phyloP scores from a whole-genome alignment of 2,888 invertebrate species.

The Parapristionchus giblindavisi region DNA sequence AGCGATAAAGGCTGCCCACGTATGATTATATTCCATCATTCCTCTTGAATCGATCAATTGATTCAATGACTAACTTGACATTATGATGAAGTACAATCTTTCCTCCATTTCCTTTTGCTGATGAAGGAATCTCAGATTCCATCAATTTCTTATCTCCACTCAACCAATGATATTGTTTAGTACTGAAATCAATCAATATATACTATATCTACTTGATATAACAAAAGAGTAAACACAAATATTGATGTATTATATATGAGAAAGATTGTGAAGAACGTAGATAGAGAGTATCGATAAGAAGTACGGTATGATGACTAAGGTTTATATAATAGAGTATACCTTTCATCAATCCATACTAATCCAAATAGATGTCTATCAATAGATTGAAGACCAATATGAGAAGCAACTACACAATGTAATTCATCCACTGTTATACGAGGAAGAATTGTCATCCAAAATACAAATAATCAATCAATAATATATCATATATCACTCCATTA shows the following conservation, averaged over 20 bases:
- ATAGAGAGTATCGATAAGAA: no score
- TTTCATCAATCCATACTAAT: slow-evolving; percentile 28
- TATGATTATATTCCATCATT: no score
- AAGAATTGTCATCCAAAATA: slow-evolving; percentile 26
- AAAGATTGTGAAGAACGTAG: no score
- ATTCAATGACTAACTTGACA: slow-evolving; percentile 24
- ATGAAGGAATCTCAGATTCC: slow-evolving; percentile 25
- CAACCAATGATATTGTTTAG: slow-evolving; percentile 33
- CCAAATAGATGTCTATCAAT: slow-evolving; percentile 10
- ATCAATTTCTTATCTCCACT: slow-evolving; percentile 27
- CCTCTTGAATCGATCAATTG: no score
- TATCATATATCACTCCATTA: no score
- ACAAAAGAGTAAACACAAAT: no score
- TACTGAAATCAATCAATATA: background rate
- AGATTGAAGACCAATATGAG: background rate
- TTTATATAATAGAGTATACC: no score
- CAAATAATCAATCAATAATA: background rate
- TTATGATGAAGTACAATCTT: slow-evolving; percentile 17
- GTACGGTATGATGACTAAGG: no score
- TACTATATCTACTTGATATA: no score
- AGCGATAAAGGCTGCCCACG: no score
- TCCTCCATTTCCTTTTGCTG: background rate
- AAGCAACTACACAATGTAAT: slow-evolving; percentile 24
- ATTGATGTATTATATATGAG: no score
- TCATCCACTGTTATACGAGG: slow-evolving; percentile 35